Base-by-base conservation (phyloP, 2,113 vertebrate species). In the Caracal caracal region DNA sequence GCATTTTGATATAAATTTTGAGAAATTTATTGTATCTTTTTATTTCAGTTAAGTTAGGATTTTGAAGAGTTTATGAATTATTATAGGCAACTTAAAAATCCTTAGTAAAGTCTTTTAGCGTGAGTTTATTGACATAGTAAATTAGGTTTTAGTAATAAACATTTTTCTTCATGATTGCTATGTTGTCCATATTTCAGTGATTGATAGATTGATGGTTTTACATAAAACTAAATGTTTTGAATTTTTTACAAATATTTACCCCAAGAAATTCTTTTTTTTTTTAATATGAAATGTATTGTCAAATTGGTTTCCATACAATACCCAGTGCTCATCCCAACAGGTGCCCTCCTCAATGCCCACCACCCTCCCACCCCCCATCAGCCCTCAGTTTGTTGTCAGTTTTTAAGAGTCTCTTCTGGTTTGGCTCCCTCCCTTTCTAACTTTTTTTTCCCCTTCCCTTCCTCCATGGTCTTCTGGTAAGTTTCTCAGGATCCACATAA, bases 61-160 rank as follows among this genome's bases (percentile, higher is more conserved):
- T 56, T 20, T 76, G 10, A 85, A 33, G 5, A 94, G 9, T 1
- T 75, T 94, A 78, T 91, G 12, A 63, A 80, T 76, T 87, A 35
- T 84, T 49, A 51, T 51, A 90, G 86, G 19, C 1, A 80, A 40
- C 17, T 90, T 66, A 49, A 81, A 63, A 61, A 70, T 71, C 10
- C 30, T 86, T 61, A 75, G 35, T 75, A 66, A 80, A 92, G 35
- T 51, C 0, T 73, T 88, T 89, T 13, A 90, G 7, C 73, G 37
- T 87, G n/a, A 85, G 26, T 79, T 92, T 53, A 66, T 68, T 96
- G 82, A 91, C 63, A 70, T 26, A 86, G 33, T 49, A 90, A 82
- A 49, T 59, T 93, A 70, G 1, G 79, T 40, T 79, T 73, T 91
- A 78, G 78, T 63, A 84, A 73, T 40, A 81, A 70, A 6, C 3